Evolutionary conservation across 2,113 vertebrate species (phyloP).

Genomic region (Gobius niger): DNA sequence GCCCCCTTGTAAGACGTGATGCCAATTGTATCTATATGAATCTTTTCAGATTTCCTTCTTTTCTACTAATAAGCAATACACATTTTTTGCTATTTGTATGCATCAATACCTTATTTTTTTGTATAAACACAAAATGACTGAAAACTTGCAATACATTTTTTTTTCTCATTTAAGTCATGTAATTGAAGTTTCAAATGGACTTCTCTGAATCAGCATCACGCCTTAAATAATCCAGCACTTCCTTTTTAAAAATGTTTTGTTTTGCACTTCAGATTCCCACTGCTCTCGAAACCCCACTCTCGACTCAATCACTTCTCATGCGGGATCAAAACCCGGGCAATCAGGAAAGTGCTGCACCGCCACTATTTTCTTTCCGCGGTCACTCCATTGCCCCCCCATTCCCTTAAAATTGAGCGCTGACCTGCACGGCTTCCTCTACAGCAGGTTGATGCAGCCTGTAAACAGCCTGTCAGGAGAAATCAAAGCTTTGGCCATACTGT

Average conservation of each 20-base stretch:
- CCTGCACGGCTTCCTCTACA: constrained; percentile 5
- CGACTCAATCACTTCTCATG: background rate
- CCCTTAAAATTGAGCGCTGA: background rate
- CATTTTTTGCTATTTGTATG: no score
- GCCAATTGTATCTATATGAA: no score
- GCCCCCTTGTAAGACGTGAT: no score
- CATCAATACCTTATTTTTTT: no score
- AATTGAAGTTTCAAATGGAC: no score
- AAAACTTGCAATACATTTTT: no score
- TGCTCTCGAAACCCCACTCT: background rate
- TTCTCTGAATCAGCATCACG: no score
- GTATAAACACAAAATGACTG: no score
- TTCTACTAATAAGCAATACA: no score
- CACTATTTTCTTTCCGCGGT: constrained; percentile 6
- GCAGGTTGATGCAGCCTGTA: constrained; percentile 8
- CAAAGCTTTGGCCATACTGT: constrained; percentile 11
- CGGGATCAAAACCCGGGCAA: background rate
- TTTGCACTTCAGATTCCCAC: background rate
- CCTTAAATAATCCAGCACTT: no score
- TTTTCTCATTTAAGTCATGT: no score
- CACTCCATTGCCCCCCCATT: constrained; percentile 1
- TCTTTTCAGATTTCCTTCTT: no score
- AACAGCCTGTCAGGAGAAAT: constrained; percentile 19
- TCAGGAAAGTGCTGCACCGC: constrained; percentile 9
- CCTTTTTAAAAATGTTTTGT: background rate